Conservation (phyloP, 2,797 vertebrate species). For the Rhynchotus rufescens region DNA sequence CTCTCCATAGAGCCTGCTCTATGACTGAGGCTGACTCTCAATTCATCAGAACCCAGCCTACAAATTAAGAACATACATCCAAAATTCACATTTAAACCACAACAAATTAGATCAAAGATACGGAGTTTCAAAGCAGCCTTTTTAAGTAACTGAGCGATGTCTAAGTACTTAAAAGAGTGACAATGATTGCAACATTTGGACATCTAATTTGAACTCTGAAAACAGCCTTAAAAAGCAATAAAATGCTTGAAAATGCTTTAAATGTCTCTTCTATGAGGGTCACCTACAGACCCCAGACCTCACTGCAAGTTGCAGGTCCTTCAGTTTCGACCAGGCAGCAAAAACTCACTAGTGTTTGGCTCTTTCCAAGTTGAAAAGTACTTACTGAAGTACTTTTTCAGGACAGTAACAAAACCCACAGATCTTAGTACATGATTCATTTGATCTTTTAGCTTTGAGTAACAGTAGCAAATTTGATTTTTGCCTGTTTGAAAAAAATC, state of each 20-base stretch:
- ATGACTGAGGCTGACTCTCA: background rate
- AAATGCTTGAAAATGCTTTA: background rate
- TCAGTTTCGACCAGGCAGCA: background rate
- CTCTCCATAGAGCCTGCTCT: background rate
- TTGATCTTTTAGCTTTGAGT: background rate
- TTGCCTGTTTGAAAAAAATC: background rate
- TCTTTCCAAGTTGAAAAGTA: background rate
- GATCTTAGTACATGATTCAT: background rate
- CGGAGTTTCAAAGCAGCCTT: background rate
- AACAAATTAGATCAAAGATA: background rate
- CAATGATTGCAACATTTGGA: background rate
- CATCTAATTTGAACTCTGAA: background rate
- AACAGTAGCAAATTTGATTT: background rate
- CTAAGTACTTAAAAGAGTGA: background rate
- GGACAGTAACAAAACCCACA: background rate
- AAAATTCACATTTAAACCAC: background rate
- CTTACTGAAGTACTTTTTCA: background rate
- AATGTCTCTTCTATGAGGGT: background rate
- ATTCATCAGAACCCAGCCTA: background rate
- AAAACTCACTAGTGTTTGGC: background rate
- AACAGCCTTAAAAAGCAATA: background rate
- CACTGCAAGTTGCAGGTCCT: background rate
- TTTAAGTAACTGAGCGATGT: background rate
- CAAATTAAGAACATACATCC: background rate
- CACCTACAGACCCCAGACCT: background rate